These are phyloP conservation scores for Beaufortia kweichowensis DNA, from an alignment of 2,113 vertebrate species.

Conservation along the genomic window DNA sequence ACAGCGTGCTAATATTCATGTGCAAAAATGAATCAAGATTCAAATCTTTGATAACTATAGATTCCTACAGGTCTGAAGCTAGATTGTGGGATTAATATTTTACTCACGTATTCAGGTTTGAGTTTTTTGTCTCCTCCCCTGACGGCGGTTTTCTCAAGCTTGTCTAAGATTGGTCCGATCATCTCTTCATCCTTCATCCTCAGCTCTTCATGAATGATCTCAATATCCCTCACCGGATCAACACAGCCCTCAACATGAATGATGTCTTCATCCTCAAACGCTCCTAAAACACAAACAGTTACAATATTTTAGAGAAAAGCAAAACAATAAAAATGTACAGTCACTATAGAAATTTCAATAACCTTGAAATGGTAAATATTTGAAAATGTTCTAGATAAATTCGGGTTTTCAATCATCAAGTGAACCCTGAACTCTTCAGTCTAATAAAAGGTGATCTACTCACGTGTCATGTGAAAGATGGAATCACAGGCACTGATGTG, in stretches of 20 bases:
- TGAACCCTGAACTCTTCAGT: not conserved
- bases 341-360: too few relatives aligned
- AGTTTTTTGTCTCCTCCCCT: constrained; percentile 97
- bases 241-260: constrained; percentile 95
- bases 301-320: not conserved
- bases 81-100: constrained; percentile 32
- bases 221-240: constrained; percentile 91
- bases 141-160: constrained; percentile 93
- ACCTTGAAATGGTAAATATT: too few relatives aligned
- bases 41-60: too few relatives aligned
- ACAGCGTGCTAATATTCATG: too few relatives aligned
- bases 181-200: constrained; percentile 96
- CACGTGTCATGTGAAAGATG: constrained; percentile 97
- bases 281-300: constrained; percentile 66
- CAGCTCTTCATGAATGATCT: constrained; percentile 91
- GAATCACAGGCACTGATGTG: constrained; percentile 96
- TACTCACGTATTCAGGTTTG: constrained; percentile 96
- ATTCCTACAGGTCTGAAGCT: too few relatives aligned
- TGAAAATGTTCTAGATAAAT: too few relatives aligned
- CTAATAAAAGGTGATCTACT: constrained; percentile 61
- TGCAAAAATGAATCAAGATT: too few relatives aligned
- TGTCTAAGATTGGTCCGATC: constrained; percentile 88
- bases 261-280: constrained; percentile 98
- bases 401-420: too few relatives aligned
- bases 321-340: too few relatives aligned